A percentile compares a stretch with the other conserved stretches of the same genome.
phyloP scores from a whole-genome alignment of 2,888 invertebrate genomes.

The Mamestra brassicae region DNA sequence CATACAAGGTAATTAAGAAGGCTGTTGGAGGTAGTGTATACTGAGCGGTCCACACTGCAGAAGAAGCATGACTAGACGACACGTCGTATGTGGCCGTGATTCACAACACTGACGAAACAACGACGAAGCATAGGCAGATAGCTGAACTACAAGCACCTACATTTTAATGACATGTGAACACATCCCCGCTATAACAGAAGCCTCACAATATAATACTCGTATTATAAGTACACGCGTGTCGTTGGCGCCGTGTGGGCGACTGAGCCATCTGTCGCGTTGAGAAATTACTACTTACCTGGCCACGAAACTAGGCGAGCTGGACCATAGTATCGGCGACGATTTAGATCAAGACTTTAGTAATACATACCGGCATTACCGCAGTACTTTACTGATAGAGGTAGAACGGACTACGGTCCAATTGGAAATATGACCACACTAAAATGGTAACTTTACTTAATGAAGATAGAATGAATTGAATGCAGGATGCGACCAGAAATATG shows the following conservation, averaged over 20 bases:
- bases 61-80: neutral
- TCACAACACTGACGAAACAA: neutral
- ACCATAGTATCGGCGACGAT: slow-evolving; percentile 23
- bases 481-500: slow-evolving; percentile 14
- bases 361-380: slow-evolving; percentile 19
- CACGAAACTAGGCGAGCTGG: slow-evolving; percentile 59
- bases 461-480: slow-evolving; percentile 30
- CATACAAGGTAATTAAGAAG: neutral
- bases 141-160: neutral
- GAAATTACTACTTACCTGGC: slow-evolving; percentile 71
- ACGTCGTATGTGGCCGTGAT: neutral
- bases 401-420: neutral
- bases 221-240: slow-evolving; percentile 68
- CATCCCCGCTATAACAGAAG: slow-evolving; percentile 51
- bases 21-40: neutral
- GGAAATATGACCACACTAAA: slow-evolving; percentile 23
- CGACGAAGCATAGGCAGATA: neutral
- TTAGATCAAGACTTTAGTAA: slow-evolving; percentile 31
- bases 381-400: slow-evolving; percentile 16
- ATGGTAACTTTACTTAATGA: slow-evolving; percentile 4
- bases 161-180: neutral
- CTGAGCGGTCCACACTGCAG: too few relatives aligned
- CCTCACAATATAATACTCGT: slow-evolving; percentile 50
- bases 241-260: slow-evolving; percentile 84
- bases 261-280: slow-evolving; percentile 82